Evolutionary conservation across 2,888 invertebrate species (phyloP), one percentile per base, ranked within the genome.

Genomic region (Apodemia mormo): DNA sequence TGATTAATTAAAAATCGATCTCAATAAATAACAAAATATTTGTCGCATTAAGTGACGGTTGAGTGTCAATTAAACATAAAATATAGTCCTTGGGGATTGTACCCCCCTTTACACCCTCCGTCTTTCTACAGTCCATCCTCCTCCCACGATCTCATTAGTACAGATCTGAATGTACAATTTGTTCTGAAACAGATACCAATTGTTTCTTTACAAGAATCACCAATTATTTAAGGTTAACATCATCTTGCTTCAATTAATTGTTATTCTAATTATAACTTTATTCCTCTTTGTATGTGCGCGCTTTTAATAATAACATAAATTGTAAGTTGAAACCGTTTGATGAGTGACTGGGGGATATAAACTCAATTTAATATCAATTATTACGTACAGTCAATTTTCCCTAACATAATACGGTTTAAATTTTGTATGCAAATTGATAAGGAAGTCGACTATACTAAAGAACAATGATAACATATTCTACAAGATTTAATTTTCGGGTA

Each of bases 31-130:
- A 85, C 82, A 89, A 87, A 89, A 87, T 84, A 85, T 81, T 83
- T 84, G 85, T 87, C 90, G 92, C 89, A 90, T 91, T 91, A 91
- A 83, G 86, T 88, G 91, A 90, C 90, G 88, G 90, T 89, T 87
- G 89, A 83, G 90, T 89, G 89, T 91, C 92, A 92, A 91, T 92
- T 92, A 92, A 90, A 89, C 87, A 86, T 90, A 88, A 92, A 92
- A 91, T 92, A 92, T 90, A 86, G 90, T 86, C 88, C 85, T 83
- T 77, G 82, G 86, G 85, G 86, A 86, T 85, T 83, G 78, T 73
- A 67, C 73, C 75, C 67, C 71, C 66, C 58, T 43, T 74, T 73
- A 76, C 76, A 71, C 72, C 52, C 52, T 54, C 6, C 22, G 52
- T 73, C 72, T 74, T 73, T 79, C 79, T 78, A 77, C 76, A 71